Conservation (phyloP, 2,113 vertebrate genomes). For the Bufo bufo region DNA sequence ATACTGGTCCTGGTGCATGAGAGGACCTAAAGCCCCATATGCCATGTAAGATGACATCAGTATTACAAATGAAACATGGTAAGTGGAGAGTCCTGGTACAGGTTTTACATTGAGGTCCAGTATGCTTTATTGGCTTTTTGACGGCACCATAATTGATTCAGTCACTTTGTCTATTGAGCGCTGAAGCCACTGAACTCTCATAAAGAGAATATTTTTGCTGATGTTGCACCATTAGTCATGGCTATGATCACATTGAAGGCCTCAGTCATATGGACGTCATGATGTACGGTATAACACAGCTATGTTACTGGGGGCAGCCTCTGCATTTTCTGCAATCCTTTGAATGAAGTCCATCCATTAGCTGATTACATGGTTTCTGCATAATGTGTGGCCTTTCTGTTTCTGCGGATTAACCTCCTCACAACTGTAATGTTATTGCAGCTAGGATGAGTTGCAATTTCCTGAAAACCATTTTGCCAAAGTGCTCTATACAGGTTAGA, state of each 20-base stretch:
- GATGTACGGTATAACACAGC: not conserved
- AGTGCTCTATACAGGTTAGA: not conserved
- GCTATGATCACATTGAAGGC: not conserved
- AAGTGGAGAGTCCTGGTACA: too few species aligned
- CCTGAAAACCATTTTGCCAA: constrained; percentile 25
- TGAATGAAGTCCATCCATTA: constrained; percentile 38
- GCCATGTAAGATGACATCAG: too few species aligned
- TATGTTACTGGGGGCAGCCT: not conserved
- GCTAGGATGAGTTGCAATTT: constrained; percentile 32
- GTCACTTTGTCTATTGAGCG: not conserved
- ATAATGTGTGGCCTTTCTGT: constrained; percentile 40
- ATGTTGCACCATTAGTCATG: not conserved
- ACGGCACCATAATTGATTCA: not conserved
- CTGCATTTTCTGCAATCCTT: not conserved
- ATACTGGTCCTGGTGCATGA: too few species aligned
- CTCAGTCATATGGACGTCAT: not conserved
- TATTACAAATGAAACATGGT: too few species aligned
- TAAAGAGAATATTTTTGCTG: not conserved
- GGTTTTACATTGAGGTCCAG: not conserved
- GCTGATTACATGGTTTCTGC: constrained; percentile 40
- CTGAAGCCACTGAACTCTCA: not conserved
- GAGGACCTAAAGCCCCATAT: too few species aligned
- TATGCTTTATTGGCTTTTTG: not conserved
- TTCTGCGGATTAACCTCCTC: constrained; percentile 28
- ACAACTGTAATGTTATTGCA: not conserved